phyloP scores from a whole-genome alignment of 2,888 invertebrate genomes.

The Adineta ricciae region DNA sequence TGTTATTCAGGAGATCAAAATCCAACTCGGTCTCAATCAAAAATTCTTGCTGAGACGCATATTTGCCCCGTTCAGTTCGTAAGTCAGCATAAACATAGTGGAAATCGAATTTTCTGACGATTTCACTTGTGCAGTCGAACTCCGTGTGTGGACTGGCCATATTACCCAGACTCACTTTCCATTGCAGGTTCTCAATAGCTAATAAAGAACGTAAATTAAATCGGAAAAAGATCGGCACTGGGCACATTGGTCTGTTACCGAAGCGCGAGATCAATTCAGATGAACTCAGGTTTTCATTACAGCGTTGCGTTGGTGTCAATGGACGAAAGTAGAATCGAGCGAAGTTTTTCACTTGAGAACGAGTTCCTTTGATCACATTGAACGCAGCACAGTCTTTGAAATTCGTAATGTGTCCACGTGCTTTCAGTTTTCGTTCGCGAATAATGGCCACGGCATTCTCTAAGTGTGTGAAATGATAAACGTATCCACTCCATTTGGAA shows the following conservation, averaged over 20 bases:
- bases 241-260: background rate
- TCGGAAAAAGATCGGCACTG: background rate
- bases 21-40: too few relatives aligned
- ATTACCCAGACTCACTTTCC: background rate
- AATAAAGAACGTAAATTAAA: background rate
- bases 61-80: too few relatives aligned
- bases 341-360: background rate
- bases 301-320: background rate
- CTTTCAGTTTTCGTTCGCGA: background rate
- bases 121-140: too few relatives aligned
- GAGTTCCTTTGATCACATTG: background rate
- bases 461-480: constrained; percentile 1
- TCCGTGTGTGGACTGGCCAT: background rate
- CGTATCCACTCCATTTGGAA: background rate
- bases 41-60: too few relatives aligned
- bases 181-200: background rate
- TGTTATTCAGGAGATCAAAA: too few relatives aligned
- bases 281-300: background rate
- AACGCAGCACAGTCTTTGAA: background rate
- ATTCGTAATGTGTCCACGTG: background rate
- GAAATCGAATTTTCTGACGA: too few relatives aligned
- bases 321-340: background rate
- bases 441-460: background rate
- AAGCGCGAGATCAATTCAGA: background rate
- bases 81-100: too few relatives aligned